A percentile compares a stretch with the other conserved stretches of the same genome.
These are phyloP conservation scores for Microcebus murinus DNA, from an alignment of 2,113 vertebrate genomes.

Conservation along the genomic window DNA sequence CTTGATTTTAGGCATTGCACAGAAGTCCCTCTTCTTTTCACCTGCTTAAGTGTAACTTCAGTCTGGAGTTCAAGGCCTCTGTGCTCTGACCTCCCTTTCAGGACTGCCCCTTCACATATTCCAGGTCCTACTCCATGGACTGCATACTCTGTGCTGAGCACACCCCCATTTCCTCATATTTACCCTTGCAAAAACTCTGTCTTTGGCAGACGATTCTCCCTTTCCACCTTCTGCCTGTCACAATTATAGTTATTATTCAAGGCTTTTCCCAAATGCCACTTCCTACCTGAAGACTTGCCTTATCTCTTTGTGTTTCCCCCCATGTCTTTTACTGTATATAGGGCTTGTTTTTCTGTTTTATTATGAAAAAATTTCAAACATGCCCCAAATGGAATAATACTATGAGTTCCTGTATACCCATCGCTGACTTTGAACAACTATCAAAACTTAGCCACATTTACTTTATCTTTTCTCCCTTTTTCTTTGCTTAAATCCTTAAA, in stretches of 20 bases:
- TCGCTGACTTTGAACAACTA: background rate
- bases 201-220: background rate
- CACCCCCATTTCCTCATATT: background rate
- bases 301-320: background rate
- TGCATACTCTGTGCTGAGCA: background rate
- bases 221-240: background rate
- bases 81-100: background rate
- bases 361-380: background rate
- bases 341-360: background rate
- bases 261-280: background rate
- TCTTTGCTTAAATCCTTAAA: background rate
- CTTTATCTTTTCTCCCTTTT: background rate
- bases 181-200: background rate
- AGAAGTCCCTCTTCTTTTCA: background rate
- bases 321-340: background rate
- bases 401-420: accelerated
- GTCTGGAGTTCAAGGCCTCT: background rate
- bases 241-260: background rate
- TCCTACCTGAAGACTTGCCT: background rate
- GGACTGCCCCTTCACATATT: background rate
- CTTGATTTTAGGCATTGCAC: background rate
- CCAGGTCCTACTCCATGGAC: background rate
- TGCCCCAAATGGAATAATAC: background rate
- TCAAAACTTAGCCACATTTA: background rate
- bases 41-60: background rate